phyloP scores from a whole-genome alignment of 2,113 vertebrate species.

The Syngnathus scovelli region DNA sequence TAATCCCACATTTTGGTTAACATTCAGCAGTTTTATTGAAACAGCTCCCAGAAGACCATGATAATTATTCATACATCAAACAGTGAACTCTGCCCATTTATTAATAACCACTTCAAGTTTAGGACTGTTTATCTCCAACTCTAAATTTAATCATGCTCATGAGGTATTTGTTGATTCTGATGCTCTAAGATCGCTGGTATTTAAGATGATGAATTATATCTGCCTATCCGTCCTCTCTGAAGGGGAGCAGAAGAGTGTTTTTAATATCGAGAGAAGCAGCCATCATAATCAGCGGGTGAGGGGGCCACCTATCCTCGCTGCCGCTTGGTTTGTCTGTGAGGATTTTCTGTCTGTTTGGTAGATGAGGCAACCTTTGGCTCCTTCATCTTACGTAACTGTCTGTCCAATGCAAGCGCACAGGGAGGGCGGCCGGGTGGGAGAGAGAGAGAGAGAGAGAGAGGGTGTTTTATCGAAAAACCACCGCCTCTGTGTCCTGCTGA shows the following conservation, averaged over 20 bases:
- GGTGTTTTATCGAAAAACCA: neutral
- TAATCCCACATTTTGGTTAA: constrained; percentile 53
- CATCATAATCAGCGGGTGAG: constrained; percentile 4
- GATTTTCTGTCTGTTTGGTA: constrained; percentile 5
- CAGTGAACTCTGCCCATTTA: constrained; percentile 52
- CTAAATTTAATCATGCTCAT: constrained; percentile 36
- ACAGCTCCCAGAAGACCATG: constrained; percentile 45
- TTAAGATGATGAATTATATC: constrained; percentile 15
- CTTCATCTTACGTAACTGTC: constrained; percentile 6
- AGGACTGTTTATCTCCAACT: constrained; percentile 45
- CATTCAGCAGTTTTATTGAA: constrained; percentile 55
- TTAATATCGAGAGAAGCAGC: constrained; percentile 5
- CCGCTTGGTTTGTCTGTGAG: neutral
- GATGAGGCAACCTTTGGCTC: constrained; percentile 7
- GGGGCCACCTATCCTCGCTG: neutral
- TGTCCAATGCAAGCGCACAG: neutral
- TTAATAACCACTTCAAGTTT: constrained; percentile 54
- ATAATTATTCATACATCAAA: constrained; percentile 59
- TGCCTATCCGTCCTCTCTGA: constrained; percentile 13
- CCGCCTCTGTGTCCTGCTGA: neutral
- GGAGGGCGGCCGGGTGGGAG: neutral
- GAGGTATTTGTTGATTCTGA: constrained; percentile 30
- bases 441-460: constrained; percentile 1
- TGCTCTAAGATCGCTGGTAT: constrained; percentile 25
- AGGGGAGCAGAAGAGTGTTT: constrained; percentile 5